phyloP scores from a whole-genome alignment of 92 coral and sea anemone genomes.

The Diadumene lineata region DNA sequence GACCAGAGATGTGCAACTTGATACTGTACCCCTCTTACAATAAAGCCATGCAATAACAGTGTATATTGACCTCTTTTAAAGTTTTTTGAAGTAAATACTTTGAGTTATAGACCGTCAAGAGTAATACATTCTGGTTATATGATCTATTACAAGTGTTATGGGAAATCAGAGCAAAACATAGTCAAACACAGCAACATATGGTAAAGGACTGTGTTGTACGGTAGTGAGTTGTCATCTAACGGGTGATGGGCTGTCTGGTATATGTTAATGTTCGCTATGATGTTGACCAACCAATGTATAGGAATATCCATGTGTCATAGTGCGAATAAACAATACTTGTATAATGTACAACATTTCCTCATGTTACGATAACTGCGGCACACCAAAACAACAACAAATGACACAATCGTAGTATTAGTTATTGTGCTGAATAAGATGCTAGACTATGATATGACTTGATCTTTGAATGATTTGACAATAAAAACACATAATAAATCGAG shows the following conservation, averaged over 20 bases:
- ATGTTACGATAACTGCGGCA: no score
- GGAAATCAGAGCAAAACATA: neutral
- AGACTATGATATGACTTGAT: neutral
- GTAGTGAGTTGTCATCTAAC: conserved; percentile 27
- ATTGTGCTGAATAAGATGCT: no score
- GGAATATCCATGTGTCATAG: no score
- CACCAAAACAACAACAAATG: no score
- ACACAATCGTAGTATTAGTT: no score
- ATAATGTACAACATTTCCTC: neutral
- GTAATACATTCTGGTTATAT: neutral
- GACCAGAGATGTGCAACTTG: conserved; percentile 21
- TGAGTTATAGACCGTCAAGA: neutral
- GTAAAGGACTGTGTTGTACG: neutral
- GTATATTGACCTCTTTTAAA: neutral
- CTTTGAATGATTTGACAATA: neutral
- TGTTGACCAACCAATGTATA: neutral
- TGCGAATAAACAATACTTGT: neutral
- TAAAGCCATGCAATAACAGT: neutral
- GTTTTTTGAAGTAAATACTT: neutral
- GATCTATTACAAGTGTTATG: neutral
- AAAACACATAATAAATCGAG: no score
- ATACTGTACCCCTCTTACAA: conserved; percentile 8
- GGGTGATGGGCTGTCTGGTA: conserved; percentile 12
- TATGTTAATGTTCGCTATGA: conserved; percentile 1
- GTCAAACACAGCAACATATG: conserved; percentile 26